Conservation (phyloP, 2,797 vertebrate genomes). For the Pipistrellus kuhlii region DNA sequence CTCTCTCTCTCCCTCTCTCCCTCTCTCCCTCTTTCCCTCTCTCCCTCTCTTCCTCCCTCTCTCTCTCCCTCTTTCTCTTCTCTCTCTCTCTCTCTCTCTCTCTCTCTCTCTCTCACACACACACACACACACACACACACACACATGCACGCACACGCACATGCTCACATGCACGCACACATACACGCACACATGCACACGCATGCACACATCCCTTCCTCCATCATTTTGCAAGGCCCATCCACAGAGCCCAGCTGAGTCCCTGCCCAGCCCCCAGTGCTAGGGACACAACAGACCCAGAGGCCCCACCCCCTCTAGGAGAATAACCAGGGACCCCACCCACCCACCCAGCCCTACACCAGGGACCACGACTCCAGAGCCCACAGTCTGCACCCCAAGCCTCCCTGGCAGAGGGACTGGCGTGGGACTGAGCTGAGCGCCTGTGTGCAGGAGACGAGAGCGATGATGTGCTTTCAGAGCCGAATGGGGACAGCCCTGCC, state of each 20-base stretch:
- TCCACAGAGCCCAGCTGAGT: conserved; percentile 84
- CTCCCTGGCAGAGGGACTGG: accelerated
- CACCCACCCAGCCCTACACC: accelerated
- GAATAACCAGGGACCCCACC: too few relatives aligned
- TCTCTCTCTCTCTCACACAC: not conserved
- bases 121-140: not conserved
- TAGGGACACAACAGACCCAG: conserved; percentile 80
- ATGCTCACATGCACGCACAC: not conserved
- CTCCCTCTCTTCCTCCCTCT: not conserved
- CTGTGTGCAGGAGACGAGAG: accelerated
- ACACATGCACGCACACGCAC: conserved; percentile 54
- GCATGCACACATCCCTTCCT: conserved; percentile 72
- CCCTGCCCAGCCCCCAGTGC: conserved; percentile 73
- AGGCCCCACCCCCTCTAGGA: not conserved
- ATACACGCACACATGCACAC: conserved; percentile 62
- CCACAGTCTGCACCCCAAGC: not conserved
- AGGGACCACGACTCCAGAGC: not conserved
- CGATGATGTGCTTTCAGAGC: accelerated
- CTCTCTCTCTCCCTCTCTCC: too few relatives aligned
- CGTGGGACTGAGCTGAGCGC: not conserved
- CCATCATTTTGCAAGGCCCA: conserved; percentile 84
- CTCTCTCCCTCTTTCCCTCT: too few relatives aligned
- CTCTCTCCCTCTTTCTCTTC: not conserved
- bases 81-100: too few relatives aligned
- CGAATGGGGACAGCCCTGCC: not conserved